phyloP scores from a whole-genome alignment of 2,113 vertebrate genomes.

The Uropsilus gracilis region DNA sequence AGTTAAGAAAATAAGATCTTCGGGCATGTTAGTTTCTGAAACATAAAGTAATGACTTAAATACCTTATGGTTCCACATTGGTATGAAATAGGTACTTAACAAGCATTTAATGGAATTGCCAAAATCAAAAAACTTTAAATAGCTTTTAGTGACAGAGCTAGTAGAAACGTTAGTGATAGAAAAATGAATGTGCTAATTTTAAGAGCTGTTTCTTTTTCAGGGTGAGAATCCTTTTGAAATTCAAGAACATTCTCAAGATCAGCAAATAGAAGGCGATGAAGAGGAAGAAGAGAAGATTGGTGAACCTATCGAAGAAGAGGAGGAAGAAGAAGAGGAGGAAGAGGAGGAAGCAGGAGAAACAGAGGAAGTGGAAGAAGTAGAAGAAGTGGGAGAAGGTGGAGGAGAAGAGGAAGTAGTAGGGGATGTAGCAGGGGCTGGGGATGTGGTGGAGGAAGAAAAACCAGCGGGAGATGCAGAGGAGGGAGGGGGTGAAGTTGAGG shows the following conservation, averaged over 20 bases:
- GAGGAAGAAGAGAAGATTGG: conserved; percentile 87
- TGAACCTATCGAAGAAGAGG: conserved; percentile 83
- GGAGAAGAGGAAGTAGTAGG: conserved; percentile 55
- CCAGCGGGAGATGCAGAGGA: not conserved
- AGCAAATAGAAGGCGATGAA: conserved; percentile 84
- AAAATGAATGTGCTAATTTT: conserved; percentile 18
- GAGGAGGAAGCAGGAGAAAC: conserved; percentile 75
- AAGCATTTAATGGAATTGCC: not conserved
- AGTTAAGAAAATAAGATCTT: not conserved
- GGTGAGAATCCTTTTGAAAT: conserved; percentile 92
- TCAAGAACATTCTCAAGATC: conserved; percentile 85
- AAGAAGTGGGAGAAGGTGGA: conserved; percentile 39
- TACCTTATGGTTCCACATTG: not conserved
- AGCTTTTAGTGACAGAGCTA: not conserved
- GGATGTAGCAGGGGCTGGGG: not conserved
- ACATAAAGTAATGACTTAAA: not conserved
- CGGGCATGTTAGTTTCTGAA: not conserved
- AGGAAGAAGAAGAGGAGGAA: conserved; percentile 72
- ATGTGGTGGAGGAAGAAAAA: not conserved
- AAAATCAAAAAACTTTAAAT: conserved; percentile 15
- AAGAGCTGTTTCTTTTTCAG: conserved; percentile 78
- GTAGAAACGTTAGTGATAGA: conserved; percentile 27
- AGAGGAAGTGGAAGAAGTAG: conserved; percentile 59
- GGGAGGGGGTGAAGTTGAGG: conserved; percentile 68
- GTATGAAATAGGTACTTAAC: not conserved